Evolutionary conservation across 2,113 vertebrate species (phyloP), one percentile per base, ranked within the genome.

Genomic region (Gymnocephalus cernua): DNA sequence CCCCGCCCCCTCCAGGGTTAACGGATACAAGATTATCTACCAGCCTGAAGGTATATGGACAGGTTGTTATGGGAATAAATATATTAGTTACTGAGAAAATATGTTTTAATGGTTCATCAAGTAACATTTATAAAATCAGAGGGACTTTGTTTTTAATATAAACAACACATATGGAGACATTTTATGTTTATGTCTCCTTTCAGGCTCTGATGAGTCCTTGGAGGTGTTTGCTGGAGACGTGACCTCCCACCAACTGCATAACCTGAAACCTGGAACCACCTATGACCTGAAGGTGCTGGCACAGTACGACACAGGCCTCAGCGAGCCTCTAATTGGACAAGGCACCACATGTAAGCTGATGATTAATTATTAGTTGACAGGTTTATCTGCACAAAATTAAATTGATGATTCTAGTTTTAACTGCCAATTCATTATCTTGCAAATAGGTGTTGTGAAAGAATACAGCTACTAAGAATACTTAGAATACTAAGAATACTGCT

Each of bases 11-110:
- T 96, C 97, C 56, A 96, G 95, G 35, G 97, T 98, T 83, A 96
- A 96, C n/a, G 98, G 98, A 70, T 99, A 99, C 91, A 99, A 98
- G 91, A 94, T 99, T 83, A 94, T 98, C 4, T 99, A 99, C 83
- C 96, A 97, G 76, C 96, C 96, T 63, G 94, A 93, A 58, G 97
- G 98, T 99, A 96, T 99, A 96, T 83, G 92, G 11, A 74, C 14
- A 10, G 50, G 35, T 41, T 74, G 19, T 69, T 15, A 16, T 35
- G 15, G 4, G 10, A 11, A 66, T 57, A 9, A 21, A 59, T 41
- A 11, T 29, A 3, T 12, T n/a, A 25, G 1, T 50, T 53, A 25
- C 5, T 11, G 18, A 12, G 18, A 41, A 51, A 21, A 65, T 32
- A 1, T 25, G 13, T 32, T 38, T 57, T 18, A 1, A 54, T 29